A percentile compares a stretch with the other conserved stretches of the same genome.
phyloP scores from a whole-genome alignment of 2,888 invertebrate species.

The Hyppa rectilinea region DNA sequence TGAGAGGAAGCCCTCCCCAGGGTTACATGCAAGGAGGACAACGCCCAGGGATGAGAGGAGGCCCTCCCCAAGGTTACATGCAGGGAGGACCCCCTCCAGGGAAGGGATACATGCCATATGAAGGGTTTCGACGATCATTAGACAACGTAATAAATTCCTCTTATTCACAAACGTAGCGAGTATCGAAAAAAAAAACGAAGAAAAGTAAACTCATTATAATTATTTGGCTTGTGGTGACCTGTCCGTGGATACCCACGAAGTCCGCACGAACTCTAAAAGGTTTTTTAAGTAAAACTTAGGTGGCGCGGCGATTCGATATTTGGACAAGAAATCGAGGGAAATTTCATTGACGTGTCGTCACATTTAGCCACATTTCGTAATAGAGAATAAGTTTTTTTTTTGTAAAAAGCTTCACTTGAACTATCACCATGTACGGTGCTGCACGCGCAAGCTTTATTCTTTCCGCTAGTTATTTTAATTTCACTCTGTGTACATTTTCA shows the following conservation, averaged over 20 bases:
- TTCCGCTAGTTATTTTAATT: neutral
- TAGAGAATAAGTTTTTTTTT: too few relatives aligned
- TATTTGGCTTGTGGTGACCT: neutral
- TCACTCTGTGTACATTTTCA: neutral
- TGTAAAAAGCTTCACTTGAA: neutral
- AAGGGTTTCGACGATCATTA: conserved; percentile 3
- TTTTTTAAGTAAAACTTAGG: neutral
- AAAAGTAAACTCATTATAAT: neutral
- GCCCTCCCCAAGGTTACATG: neutral
- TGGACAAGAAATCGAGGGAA: neutral
- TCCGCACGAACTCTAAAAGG: neutral
- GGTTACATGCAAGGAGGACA: neutral
- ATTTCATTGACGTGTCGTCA: neutral
- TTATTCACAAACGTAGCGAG: neutral
- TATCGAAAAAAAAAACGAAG: neutral
- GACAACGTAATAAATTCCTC: conserved; percentile 5
- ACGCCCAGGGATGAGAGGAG: neutral
- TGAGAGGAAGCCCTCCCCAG: too few relatives aligned
- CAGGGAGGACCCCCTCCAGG: neutral
- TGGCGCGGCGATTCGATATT: too few relatives aligned
- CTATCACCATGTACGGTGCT: neutral
- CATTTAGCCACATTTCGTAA: neutral
- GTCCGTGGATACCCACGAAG: neutral
- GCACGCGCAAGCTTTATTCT: too few relatives aligned
- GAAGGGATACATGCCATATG: neutral